Evolutionary conservation across 2,888 invertebrate genomes (phyloP).

Genomic region (Nephrocerus scutellatus): DNA sequence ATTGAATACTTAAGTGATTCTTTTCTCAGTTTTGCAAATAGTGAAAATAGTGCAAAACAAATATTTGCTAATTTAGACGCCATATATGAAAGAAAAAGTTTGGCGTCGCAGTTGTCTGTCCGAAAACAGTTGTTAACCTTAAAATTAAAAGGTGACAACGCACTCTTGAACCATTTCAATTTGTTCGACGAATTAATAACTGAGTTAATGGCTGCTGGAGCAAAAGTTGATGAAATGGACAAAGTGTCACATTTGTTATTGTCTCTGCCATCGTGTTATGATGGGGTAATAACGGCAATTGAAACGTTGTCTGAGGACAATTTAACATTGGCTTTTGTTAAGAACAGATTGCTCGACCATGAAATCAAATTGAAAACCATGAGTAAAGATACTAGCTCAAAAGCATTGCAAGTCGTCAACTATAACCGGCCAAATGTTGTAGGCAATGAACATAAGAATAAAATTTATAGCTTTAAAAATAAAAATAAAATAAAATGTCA

Average conservation of each 20-base stretch:
- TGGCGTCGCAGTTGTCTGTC: too few relatives aligned
- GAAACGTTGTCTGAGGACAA: constrained; percentile 34
- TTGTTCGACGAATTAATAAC: constrained; percentile 35
- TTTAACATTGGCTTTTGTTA: constrained; percentile 36
- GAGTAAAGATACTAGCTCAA: constrained; percentile 25
- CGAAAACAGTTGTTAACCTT: too few relatives aligned
- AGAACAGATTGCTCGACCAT: constrained; percentile 29
- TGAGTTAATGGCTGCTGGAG: too few relatives aligned
- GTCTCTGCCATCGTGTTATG: constrained; percentile 34
- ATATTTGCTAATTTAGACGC: constrained; percentile 11
- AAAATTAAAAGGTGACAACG: too few relatives aligned
- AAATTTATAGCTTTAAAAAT: background rate
- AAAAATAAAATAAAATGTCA: constrained; percentile 23
- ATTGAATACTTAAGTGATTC: too few relatives aligned
- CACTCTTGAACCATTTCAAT: constrained; percentile 9
- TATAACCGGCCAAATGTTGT: too few relatives aligned
- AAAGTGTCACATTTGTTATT: too few relatives aligned
- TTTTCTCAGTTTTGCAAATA: too few relatives aligned
- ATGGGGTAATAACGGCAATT: constrained; percentile 37
- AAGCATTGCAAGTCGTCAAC: too few relatives aligned
- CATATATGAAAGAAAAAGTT: too few relatives aligned
- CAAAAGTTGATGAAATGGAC: too few relatives aligned
- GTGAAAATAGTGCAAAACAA: constrained; percentile 8
- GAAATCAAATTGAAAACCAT: constrained; percentile 18
- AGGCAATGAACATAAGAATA: too few relatives aligned